These are phyloP conservation scores for Agrenia bidenticulata DNA, from an alignment of 2,888 invertebrate genomes.

Conservation along the genomic window DNA sequence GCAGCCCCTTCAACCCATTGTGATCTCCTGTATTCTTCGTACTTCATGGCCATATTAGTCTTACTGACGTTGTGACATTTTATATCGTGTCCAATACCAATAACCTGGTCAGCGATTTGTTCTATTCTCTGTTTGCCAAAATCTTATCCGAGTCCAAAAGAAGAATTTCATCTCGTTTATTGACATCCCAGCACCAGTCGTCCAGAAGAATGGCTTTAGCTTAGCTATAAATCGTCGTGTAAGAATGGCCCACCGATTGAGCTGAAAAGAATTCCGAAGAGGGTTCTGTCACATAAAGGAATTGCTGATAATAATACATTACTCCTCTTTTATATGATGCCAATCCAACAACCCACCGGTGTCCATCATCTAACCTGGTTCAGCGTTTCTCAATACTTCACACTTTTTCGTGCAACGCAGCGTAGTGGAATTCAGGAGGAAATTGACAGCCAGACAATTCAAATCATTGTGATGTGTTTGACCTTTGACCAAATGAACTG, in stretches of 20 bases:
- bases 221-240: neutral
- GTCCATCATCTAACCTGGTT: too few relatives aligned
- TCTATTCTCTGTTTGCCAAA: conserved; percentile 22
- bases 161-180: conserved; percentile 19
- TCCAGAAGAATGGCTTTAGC: conserved; percentile 13
- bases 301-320: too few relatives aligned
- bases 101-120: conserved; percentile 16
- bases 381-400: too few relatives aligned
- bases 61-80: conserved; percentile 11
- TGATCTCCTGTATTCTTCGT: conserved; percentile 17
- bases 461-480: conserved; percentile 24
- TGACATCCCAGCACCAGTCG: conserved; percentile 12
- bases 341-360: too few relatives aligned
- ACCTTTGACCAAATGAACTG: conserved; percentile 27
- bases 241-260: too few relatives aligned
- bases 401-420: neutral
- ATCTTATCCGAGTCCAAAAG: conserved; percentile 5
- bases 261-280: too few relatives aligned
- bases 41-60: conserved; percentile 15
- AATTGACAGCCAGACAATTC: conserved; percentile 18
- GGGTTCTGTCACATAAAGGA: too few relatives aligned
- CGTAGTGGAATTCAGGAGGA: too few relatives aligned
- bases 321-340: too few relatives aligned
- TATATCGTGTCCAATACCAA: neutral
- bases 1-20: conserved; percentile 25